Conservation (phyloP, 2,797 vertebrate species). For the Sebastes umbrosus region DNA sequence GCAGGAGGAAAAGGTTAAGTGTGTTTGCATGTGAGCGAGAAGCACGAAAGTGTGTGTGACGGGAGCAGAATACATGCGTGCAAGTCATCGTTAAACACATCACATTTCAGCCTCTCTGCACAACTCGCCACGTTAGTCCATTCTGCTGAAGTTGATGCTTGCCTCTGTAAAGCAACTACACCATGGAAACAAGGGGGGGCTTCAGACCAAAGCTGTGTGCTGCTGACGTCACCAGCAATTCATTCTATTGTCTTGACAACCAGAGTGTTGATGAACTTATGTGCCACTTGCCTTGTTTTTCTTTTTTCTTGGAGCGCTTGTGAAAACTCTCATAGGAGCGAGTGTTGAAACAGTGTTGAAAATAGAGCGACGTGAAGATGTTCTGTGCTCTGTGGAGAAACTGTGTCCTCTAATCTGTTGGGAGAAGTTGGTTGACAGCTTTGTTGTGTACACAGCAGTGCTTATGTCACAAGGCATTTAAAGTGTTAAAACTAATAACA, state of each 20-base stretch:
- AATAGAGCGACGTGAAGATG: neutral
- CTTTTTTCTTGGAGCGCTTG: neutral
- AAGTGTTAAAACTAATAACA: neutral
- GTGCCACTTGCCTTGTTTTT: slow-evolving; percentile 31
- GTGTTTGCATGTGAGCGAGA: slow-evolving; percentile 31
- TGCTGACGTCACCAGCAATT: slow-evolving; percentile 69
- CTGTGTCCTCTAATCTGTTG: neutral
- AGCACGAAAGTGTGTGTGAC: slow-evolving; percentile 23
- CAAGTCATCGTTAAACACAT: slow-evolving; percentile 36
- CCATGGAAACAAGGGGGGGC: slow-evolving; percentile 74
- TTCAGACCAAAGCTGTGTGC: slow-evolving; percentile 47
- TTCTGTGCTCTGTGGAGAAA: neutral
- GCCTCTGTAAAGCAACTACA: slow-evolving; percentile 54
- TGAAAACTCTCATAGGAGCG: slow-evolving; percentile 12
- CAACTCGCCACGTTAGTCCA: slow-evolving; percentile 53
- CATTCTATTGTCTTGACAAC: slow-evolving; percentile 75
- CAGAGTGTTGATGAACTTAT: slow-evolving; percentile 67
- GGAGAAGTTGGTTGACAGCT: slow-evolving; percentile 1
- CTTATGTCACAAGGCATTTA: neutral
- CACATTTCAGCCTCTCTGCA: slow-evolving; percentile 51
- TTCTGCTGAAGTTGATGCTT: slow-evolving; percentile 62
- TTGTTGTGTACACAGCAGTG: neutral
- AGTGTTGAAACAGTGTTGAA: slow-evolving; percentile 1
- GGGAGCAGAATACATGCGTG: slow-evolving; percentile 14
- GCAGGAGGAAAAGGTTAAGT: slow-evolving; percentile 3